Base-by-base conservation (phyloP, 2,888 invertebrate genomes). In the Trypoxylon attenuatum region DNA sequence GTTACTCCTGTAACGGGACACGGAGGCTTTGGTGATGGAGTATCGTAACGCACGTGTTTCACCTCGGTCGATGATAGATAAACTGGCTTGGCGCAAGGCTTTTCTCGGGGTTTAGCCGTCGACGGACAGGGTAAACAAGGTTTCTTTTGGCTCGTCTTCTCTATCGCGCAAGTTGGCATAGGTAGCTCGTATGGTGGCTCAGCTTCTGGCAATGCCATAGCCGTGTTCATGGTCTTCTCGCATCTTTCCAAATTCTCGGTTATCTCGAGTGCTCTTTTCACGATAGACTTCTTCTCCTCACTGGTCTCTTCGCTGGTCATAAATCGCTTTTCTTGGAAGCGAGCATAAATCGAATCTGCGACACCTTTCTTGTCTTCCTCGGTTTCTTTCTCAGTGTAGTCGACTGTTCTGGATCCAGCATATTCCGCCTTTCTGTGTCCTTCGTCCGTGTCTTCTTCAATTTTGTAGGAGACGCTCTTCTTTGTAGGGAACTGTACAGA, bases 381-480 rank as follows among this genome's bases (percentile, higher is more conserved):
- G 10, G 61, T 71, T 1, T 61, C 50, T 3, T 69, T 67, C 84
- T 84, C 88, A 83, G 78, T 87, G 82, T 68, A 88, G 71, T 81
- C 88, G 82, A 69, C 78, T 0, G 78, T 78, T 76, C 84, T 73
- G 80, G 87, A 60, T 83, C 88, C 84, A 83, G 88, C 53, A 52
- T 81, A 80, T 15, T 79, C 80, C 5, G 75, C 71, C 13, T 69
- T 77, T 2, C 68, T 79, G 82, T 82, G 88, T 69, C 73, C 84
- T 13, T 76, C 85, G 70, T 47, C 87, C 59, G 77, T 87, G 83
- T 73, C 88, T 72, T 80, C 88, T 80, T 83, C 89, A 1, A 76
- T 71, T 18, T 85, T 82, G 25, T 84, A 85, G 4, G 82, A 79
- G 0, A 79, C 66, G n/a, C 76, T 78, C 51, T 85, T 59, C 71